Conservation (phyloP, 2,888 invertebrate genomes). For the Lasiommata megera region DNA sequence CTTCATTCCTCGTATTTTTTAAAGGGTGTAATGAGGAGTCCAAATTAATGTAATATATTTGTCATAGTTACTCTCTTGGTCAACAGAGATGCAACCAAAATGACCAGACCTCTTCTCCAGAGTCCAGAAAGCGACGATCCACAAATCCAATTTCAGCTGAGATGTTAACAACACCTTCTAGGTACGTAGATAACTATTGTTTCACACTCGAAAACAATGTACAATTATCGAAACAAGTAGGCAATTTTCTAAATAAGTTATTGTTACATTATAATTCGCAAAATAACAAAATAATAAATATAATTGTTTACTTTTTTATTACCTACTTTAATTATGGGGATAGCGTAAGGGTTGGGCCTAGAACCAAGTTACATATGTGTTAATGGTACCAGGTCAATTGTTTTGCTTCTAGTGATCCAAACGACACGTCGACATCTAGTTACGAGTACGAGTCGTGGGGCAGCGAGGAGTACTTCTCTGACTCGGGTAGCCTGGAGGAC, state of each 20-base stretch:
- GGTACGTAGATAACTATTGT: slow-evolving; percentile 8
- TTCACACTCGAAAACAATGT: too few species aligned
- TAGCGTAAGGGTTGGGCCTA: too few species aligned
- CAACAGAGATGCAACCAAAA: slow-evolving; percentile 35
- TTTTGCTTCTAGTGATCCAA: slow-evolving; percentile 39
- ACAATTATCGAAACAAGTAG: too few species aligned
- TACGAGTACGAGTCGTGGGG: slow-evolving; percentile 51
- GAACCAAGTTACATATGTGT: too few species aligned
- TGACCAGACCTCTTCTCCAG: slow-evolving; percentile 19
- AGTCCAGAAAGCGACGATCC: slow-evolving; percentile 30
- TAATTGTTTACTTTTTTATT: too few species aligned
- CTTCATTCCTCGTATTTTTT: too few species aligned
- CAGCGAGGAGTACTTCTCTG: slow-evolving; percentile 54
- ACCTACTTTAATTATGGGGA: too few species aligned
- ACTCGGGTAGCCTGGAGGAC: slow-evolving; percentile 56
- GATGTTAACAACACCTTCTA: slow-evolving; percentile 9
- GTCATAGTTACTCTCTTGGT: neutral
- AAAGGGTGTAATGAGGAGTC: neutral
- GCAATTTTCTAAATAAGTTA: too few species aligned
- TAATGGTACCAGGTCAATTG: neutral
- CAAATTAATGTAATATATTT: neutral
- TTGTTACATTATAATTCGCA: too few species aligned
- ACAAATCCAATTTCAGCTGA: slow-evolving; percentile 2
- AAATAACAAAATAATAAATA: too few species aligned
- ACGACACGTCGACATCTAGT: slow-evolving; percentile 54